Evolutionary conservation across 1,140 invertebrate species (phyloP).

Genomic region (Ganaspis sp.): DNA sequence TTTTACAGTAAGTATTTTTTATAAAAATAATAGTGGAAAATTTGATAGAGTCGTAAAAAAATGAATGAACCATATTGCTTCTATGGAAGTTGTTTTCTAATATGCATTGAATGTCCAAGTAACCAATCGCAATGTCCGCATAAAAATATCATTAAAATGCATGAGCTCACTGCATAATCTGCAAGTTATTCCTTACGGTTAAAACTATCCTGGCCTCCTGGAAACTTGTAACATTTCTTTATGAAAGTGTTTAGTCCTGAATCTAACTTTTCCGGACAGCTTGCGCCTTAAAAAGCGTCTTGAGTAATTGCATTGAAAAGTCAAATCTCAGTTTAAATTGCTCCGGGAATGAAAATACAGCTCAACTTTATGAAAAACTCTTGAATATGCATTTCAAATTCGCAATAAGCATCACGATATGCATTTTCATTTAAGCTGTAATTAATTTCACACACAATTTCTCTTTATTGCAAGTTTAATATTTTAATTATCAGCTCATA

Average conservation of each 20-base stretch:
- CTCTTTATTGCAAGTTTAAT: not conserved
- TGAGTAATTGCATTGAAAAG: conserved; percentile 23
- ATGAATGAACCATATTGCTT: too few relatives aligned
- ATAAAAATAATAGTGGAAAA: too few relatives aligned
- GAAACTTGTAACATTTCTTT: not conserved
- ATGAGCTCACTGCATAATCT: conserved; percentile 27
- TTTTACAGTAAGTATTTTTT: too few relatives aligned
- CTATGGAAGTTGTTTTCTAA: too few relatives aligned
- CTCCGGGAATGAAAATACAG: not conserved
- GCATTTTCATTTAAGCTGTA: not conserved
- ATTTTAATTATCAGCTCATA: not conserved
- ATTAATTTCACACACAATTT: conserved; percentile 6
- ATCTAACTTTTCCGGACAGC: not conserved
- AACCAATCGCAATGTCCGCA: conserved; percentile 12
- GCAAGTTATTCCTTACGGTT: conserved; percentile 12
- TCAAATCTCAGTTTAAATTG: conserved; percentile 17
- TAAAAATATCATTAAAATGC: conserved; percentile 27
- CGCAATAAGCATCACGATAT: not conserved
- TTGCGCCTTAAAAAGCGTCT: not conserved
- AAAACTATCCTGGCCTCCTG: not conserved
- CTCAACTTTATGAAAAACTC: not conserved
- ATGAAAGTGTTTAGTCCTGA: not conserved
- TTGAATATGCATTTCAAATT: conserved; percentile 14
- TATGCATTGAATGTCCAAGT: not conserved
- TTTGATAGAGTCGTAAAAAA: too few relatives aligned